A percentile compares a stretch with the other conserved stretches of the same genome.
These are phyloP conservation scores for Tiphia femorata DNA, from an alignment of 2,888 invertebrate species.

Conservation along the genomic window DNA sequence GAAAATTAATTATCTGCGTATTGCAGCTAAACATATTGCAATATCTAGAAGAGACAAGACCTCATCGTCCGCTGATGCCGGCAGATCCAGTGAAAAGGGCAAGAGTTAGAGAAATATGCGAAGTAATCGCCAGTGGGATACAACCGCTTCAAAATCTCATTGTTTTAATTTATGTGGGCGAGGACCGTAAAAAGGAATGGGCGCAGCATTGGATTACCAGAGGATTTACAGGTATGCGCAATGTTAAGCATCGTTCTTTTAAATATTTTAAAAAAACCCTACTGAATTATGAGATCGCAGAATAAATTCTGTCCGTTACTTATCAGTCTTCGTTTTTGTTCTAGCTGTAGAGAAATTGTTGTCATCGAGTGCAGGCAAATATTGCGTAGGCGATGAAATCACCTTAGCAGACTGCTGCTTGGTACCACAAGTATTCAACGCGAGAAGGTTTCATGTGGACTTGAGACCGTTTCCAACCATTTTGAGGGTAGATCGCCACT, in stretches of 20 bases:
- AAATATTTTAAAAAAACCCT: neutral
- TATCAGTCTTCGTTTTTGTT: slow-evolving; percentile 20
- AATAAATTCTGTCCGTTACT: neutral
- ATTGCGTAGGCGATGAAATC: slow-evolving; percentile 93
- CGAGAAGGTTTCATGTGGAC: slow-evolving; percentile 94
- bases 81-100: slow-evolving; percentile 90
- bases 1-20: neutral
- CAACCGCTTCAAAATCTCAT: slow-evolving; percentile 96
- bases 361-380: slow-evolving; percentile 87
- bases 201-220: slow-evolving; percentile 92
- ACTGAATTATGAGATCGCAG: neutral
- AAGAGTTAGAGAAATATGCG: slow-evolving; percentile 92
- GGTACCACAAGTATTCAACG: slow-evolving; percentile 96
- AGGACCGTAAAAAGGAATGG: slow-evolving; percentile 93
- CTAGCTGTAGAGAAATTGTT: slow-evolving; percentile 89
- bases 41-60: slow-evolving; percentile 93
- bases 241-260: no score
- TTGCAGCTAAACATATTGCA: slow-evolving; percentile 88
- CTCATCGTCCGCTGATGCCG: slow-evolving; percentile 88
- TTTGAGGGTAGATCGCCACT: slow-evolving; percentile 85
- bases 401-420: slow-evolving; percentile 95
- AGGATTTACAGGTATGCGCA: slow-evolving; percentile 78
- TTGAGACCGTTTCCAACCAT: slow-evolving; percentile 91
- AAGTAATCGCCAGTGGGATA: slow-evolving; percentile 93
- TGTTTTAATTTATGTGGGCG: slow-evolving; percentile 88